phyloP scores from a whole-genome alignment of 2,888 invertebrate genomes.

The Lucinisca nassula region DNA sequence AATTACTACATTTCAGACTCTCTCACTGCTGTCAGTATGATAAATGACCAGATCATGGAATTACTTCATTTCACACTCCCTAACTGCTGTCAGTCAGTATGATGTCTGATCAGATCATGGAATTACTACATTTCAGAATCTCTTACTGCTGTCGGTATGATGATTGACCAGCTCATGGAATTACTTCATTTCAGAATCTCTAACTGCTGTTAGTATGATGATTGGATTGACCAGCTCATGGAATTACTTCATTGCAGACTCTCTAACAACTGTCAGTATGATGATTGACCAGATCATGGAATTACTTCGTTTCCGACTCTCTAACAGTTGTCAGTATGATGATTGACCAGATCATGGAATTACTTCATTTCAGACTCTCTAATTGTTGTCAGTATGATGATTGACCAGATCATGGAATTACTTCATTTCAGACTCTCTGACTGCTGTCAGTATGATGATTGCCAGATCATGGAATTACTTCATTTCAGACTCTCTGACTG shows the following conservation, averaged over 20 bases:
- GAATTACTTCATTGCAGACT: constrained; percentile 83
- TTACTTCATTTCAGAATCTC: constrained; percentile 89
- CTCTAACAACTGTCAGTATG: constrained; percentile 90
- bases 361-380: too few relatives aligned
- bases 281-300: constrained; percentile 93
- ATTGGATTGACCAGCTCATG: too few relatives aligned
- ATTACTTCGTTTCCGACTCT: constrained; percentile 90
- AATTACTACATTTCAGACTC: constrained; percentile 88
- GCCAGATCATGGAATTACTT: too few relatives aligned
- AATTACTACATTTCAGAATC: constrained; percentile 88
- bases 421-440: constrained; percentile 88
- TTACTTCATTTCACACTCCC: constrained; percentile 91
- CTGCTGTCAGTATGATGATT: constrained; percentile 92
- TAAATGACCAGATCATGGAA: constrained; percentile 92
- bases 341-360: constrained; percentile 92
- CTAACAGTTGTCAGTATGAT: constrained; percentile 90
- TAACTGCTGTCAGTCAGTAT: too few relatives aligned
- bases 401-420: too few relatives aligned
- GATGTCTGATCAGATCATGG: too few relatives aligned
- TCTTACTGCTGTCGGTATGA: constrained; percentile 90
- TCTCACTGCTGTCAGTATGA: constrained; percentile 90
- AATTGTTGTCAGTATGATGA: too few relatives aligned
- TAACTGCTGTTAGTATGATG: constrained; percentile 91
- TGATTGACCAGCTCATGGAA: constrained; percentile 92
- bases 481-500: constrained; percentile 88